Percentiles rank a stretch among this genome's conserved stretches.
phyloP scores from a whole-genome alignment of 2,797 vertebrate genomes.

The Vultur gryphus region DNA sequence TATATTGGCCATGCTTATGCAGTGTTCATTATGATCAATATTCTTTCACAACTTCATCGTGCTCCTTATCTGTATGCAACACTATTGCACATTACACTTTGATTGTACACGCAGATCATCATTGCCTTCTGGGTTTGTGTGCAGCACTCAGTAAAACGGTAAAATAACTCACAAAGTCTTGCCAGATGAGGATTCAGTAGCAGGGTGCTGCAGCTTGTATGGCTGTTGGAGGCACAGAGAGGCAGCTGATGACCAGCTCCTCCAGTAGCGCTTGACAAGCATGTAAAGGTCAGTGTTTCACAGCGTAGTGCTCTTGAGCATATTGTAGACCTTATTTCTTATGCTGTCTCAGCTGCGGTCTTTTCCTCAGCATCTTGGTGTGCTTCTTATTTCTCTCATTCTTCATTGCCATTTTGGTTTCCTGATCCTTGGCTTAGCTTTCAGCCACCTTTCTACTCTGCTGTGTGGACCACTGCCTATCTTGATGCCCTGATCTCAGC shows the following conservation, averaged over 20 bases:
- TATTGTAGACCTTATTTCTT: neutral
- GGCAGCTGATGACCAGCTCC: neutral
- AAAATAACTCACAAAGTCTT: neutral
- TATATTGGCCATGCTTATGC: neutral
- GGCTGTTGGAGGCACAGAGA: neutral
- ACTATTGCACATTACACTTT: neutral
- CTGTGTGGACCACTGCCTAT: neutral
- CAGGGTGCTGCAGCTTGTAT: neutral
- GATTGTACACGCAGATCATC: fast-evolving
- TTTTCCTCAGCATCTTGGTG: neutral
- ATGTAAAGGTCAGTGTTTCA: neutral
- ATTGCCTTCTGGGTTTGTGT: neutral
- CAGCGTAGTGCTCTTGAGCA: neutral
- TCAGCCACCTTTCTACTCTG: neutral
- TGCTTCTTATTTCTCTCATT: neutral
- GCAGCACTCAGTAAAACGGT: neutral
- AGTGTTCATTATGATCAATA: neutral
- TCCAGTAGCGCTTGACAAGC: neutral
- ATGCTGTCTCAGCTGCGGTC: neutral
- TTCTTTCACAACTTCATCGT: neutral
- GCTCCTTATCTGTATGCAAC: neutral
- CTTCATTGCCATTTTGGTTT: neutral
- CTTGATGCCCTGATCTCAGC: neutral
- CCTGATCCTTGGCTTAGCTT: neutral
- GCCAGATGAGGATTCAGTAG: neutral